Conservation (phyloP, 2,797 vertebrate species). For the Sebastes jordani region DNA sequence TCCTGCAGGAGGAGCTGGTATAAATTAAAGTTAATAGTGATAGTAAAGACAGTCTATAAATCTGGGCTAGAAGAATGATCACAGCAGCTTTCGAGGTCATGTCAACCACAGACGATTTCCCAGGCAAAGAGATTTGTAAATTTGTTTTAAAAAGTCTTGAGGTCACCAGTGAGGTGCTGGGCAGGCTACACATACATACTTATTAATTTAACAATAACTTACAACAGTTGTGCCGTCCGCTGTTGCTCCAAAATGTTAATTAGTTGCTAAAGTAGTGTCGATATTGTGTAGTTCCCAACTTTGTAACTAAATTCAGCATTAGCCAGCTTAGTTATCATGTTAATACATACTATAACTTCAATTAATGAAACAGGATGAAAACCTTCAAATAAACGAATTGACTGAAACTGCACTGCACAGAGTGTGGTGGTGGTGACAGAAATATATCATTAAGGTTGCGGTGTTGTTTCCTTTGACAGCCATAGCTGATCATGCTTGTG, state of each 20-base stretch:
- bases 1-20: conserved; percentile 34
- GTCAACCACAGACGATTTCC: conserved; percentile 21
- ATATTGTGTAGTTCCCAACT: neutral
- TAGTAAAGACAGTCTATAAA: conserved; percentile 57
- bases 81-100: conserved; percentile 14
- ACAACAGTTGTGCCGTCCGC: no score
- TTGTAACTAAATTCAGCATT: neutral
- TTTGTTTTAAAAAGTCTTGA: neutral
- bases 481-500: neutral
- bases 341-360: neutral
- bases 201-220: neutral
- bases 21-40: conserved; percentile 61
- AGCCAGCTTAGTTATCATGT: neutral
- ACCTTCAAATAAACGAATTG: neutral
- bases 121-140: neutral
- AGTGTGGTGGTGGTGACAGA: neutral
- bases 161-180: neutral
- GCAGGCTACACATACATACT: neutral
- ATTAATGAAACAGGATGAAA: neutral
- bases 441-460: neutral
- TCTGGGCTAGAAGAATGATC: conserved; percentile 29
- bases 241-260: no score
- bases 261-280: neutral
- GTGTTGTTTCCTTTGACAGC: neutral
- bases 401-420: neutral